Evolutionary conservation across 2,797 vertebrate genomes (phyloP), one percentile per base, ranked within the genome.

Genomic region (Anas bernieri): DNA sequence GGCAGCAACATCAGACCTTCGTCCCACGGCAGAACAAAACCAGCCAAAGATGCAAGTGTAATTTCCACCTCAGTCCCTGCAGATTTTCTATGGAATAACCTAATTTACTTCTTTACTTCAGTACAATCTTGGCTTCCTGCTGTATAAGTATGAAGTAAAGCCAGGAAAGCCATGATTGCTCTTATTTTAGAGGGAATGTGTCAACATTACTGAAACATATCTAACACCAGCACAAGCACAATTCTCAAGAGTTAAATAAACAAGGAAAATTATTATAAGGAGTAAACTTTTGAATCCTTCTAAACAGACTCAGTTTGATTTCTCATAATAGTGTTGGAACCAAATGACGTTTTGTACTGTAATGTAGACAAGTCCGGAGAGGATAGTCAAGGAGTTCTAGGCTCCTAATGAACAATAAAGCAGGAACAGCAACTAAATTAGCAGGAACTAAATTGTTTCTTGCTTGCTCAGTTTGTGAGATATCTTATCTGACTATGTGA

Each of bases 131-230:
- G 90, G 64, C 91, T 96, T 93, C 56, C 72, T 83, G 41, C 68
- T 94, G 64, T 55, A 94, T 23, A 89, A 94, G 78, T 61, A 62
- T 90, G 87, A 96, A 87, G 68, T 68, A 90, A 94, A 94, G 94
- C 90, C 93, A 95, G 81, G 83, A 94, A 96, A 95, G 92, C 61
- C 61, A 83, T 83, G 88, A 94, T 95, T 95, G 82, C 41, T 93
- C 75, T 95, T 90, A 63, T 64, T 96, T 96, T 83, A 90, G 63
- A 86, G 58, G 75, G 75, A 92, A 87, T 0, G 31, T 92, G 78
- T 94, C 85, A 86, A 52, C 72, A 39, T 88, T 88, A 90, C 90
- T 25, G 5, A 90, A 94, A 83, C 58, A 33, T 69, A 70, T 78
- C 72, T 94, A 92, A 77, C 75, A 94, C 64, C 26, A 75, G 50